Conservation (phyloP, 2,113 vertebrate genomes). For the Strix aluco region DNA sequence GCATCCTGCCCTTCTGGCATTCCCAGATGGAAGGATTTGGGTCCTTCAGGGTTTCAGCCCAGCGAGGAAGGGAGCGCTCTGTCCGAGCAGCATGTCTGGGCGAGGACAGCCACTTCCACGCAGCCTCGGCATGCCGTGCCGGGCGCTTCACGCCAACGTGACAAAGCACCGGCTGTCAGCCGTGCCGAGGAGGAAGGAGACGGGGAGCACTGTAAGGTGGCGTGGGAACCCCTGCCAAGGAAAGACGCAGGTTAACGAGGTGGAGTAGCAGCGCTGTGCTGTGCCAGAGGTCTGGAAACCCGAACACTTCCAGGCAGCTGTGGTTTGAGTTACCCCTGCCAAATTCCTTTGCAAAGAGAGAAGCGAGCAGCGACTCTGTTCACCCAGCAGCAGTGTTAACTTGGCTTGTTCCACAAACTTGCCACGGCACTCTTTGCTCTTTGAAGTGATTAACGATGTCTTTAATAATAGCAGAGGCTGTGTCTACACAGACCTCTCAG, state of each 20-base stretch:
- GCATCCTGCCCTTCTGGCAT: not conserved
- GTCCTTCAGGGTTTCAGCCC: not conserved
- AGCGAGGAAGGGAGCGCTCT: not conserved
- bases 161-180: not conserved
- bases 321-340: not conserved
- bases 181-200: constrained; percentile 11
- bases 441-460: constrained; percentile 4
- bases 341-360: constrained; percentile 20
- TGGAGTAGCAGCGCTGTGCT: not conserved
- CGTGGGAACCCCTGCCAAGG: not conserved
- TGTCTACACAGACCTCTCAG: not conserved
- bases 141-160: not conserved
- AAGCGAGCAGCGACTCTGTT: not conserved
- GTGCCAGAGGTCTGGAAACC: constrained; percentile 50
- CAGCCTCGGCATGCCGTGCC: not conserved
- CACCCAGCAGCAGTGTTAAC: not conserved
- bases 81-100: not conserved
- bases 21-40: constrained; percentile 17
- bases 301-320: not conserved
- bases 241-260: constrained; percentile 14
- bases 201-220: not conserved
- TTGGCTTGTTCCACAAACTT: not conserved
- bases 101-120: not conserved
- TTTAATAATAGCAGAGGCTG: not conserved
- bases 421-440: not conserved